A percentile compares a stretch with the other conserved stretches of the same genome.
Evolutionary conservation across 2,888 invertebrate species (phyloP).

Genomic region (Orthosia cruda): DNA sequence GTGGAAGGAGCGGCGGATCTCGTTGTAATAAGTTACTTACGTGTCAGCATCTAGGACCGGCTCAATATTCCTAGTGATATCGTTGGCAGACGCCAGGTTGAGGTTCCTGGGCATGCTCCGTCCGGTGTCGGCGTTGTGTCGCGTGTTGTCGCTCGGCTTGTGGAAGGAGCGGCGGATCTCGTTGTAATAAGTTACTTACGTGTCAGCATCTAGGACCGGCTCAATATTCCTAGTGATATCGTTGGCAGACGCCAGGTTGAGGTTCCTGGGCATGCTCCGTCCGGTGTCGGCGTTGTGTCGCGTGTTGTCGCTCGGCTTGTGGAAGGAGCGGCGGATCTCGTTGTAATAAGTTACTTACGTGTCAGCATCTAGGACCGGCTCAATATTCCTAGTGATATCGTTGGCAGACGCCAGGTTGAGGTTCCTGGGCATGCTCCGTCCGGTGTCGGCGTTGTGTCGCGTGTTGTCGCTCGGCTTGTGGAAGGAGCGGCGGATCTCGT

Average conservation of each 20-base stretch:
- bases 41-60: constrained; percentile 58
- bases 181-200: constrained; percentile 47
- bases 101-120: constrained; percentile 92
- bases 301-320: constrained; percentile 82
- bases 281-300: constrained; percentile 80
- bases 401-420: too few relatives aligned
- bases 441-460: too few relatives aligned
- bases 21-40: constrained; percentile 45
- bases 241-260: constrained; percentile 84
- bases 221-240: constrained; percentile 62
- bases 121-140: constrained; percentile 80
- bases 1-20: neutral
- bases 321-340: constrained; percentile 84
- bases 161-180: constrained; percentile 85
- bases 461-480: too few relatives aligned
- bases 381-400: too few relatives aligned
- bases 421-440: too few relatives aligned
- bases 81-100: constrained; percentile 81
- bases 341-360: neutral
- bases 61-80: constrained; percentile 60
- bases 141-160: constrained; percentile 81
- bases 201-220: constrained; percentile 57
- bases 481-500: too few relatives aligned
- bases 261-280: constrained; percentile 91
- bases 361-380: too few relatives aligned